Evolutionary conservation across 2,113 vertebrate species (phyloP).

Genomic region (Gavialis gangeticus): DNA sequence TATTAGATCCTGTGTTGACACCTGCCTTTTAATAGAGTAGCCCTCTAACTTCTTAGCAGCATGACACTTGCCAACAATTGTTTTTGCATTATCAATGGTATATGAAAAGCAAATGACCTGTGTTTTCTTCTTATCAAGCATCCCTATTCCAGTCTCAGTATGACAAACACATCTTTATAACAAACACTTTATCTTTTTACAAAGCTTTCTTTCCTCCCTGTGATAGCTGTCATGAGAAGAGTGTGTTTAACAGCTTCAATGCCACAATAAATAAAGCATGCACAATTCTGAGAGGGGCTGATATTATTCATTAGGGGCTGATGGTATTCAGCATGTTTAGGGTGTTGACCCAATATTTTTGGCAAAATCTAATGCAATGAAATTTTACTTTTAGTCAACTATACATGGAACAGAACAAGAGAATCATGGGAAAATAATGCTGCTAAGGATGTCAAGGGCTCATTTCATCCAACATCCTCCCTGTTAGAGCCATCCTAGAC

Average conservation of each 20-base stretch:
- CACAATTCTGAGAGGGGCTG: too few relatives aligned
- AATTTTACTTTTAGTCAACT: background rate
- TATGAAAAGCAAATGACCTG: background rate
- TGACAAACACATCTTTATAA: background rate
- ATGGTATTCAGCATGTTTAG: accelerated
- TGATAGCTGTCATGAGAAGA: background rate
- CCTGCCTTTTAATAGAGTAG: background rate
- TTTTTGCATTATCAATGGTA: background rate
- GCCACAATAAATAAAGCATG: background rate
- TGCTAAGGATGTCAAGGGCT: too few relatives aligned
- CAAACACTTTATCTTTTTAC: background rate
- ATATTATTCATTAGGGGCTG: background rate
- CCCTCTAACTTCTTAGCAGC: background rate
- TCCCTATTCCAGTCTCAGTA: background rate
- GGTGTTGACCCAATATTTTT: background rate
- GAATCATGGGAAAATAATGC: too few relatives aligned
- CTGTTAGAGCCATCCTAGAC: too few relatives aligned
- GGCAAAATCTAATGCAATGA: background rate
- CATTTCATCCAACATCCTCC: too few relatives aligned
- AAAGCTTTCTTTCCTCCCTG: background rate
- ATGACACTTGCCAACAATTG: background rate
- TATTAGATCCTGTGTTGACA: background rate
- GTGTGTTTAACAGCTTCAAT: background rate
- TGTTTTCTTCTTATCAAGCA: background rate
- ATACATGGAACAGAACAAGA: background rate